A percentile compares a stretch with the other conserved stretches of the same genome.
These are phyloP conservation scores for Hydrolagus colliei DNA, from an alignment of 2,797 vertebrate species.

Conservation along the genomic window DNA sequence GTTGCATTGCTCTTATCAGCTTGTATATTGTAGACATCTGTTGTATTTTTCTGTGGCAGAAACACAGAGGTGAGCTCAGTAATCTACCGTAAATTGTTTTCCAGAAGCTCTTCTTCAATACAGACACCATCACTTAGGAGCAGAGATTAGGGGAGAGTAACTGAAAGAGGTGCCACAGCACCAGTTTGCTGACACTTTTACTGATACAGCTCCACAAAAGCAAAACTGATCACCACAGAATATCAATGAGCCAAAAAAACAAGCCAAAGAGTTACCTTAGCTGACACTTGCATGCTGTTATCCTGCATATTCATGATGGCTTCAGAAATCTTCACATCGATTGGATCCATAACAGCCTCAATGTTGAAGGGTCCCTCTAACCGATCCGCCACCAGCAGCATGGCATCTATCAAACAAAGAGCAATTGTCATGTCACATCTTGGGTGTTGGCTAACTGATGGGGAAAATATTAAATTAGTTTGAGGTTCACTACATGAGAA, in stretches of 20 bases:
- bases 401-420: conserved; percentile 77
- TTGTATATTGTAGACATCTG: neutral
- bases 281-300: conserved; percentile 89
- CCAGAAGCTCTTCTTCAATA: neutral
- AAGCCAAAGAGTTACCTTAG: conserved; percentile 63
- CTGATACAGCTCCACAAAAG: neutral
- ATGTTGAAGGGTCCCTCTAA: conserved; percentile 90
- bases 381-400: conserved; percentile 87
- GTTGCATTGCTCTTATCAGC: neutral
- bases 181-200: neutral
- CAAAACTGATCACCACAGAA: neutral
- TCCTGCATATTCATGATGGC: conserved; percentile 97
- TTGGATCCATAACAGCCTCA: conserved; percentile 83
- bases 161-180: neutral
- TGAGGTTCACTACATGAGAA: too few species aligned
- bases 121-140: neutral
- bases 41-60: neutral
- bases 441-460: too few species aligned
- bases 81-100: neutral
- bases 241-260: neutral
- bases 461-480: too few species aligned
- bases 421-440: conserved; percentile 36
- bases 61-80: neutral
- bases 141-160: neutral
- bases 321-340: conserved; percentile 95